A percentile compares a stretch with the other conserved stretches of the same genome.
Conservation (phyloP, 53 echinoderm and acorn worm species). For the Glandiceps talaboti region DNA sequence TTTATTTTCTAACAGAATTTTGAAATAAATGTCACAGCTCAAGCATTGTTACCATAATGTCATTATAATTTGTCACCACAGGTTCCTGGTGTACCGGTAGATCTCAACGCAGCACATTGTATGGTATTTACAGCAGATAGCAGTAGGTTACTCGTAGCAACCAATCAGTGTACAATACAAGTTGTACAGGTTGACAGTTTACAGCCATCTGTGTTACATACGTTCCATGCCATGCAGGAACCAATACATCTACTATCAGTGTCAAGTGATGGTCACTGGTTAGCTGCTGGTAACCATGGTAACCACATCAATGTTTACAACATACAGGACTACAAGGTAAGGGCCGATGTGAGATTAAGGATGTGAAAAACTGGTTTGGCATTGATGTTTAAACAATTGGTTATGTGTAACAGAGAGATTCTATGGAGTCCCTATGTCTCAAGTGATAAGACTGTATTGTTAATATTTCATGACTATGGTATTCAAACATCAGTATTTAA, state of each 20-base stretch:
- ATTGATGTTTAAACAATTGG: too few relatives aligned
- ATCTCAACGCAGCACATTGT: constrained; percentile 45
- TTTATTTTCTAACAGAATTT: too few relatives aligned
- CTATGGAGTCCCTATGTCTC: too few relatives aligned
- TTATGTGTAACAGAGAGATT: too few relatives aligned
- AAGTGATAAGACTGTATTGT: too few relatives aligned
- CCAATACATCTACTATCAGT: constrained; percentile 28
- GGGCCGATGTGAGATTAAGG: neutral
- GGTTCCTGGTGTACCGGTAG: constrained; percentile 48
- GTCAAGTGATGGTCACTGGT: constrained; percentile 20
- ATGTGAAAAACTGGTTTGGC: too few relatives aligned
- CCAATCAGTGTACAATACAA: constrained; percentile 16
- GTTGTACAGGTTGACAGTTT: constrained; percentile 31
- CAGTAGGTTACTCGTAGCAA: constrained; percentile 27
- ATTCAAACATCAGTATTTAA: too few relatives aligned
- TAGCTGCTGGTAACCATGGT: constrained; percentile 18
- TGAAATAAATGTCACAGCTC: too few relatives aligned
- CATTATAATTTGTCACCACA: too few relatives aligned
- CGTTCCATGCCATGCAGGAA: constrained; percentile 25
- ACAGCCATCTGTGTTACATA: constrained; percentile 33
- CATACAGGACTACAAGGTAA: constrained; percentile 19
- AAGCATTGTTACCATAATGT: too few relatives aligned
- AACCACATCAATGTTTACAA: constrained; percentile 36
- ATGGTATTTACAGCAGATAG: constrained; percentile 51
- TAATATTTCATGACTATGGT: too few relatives aligned